These are phyloP conservation scores for Metopolophium dirhodum DNA, from an alignment of 1,140 invertebrate species.

Conservation along the genomic window DNA sequence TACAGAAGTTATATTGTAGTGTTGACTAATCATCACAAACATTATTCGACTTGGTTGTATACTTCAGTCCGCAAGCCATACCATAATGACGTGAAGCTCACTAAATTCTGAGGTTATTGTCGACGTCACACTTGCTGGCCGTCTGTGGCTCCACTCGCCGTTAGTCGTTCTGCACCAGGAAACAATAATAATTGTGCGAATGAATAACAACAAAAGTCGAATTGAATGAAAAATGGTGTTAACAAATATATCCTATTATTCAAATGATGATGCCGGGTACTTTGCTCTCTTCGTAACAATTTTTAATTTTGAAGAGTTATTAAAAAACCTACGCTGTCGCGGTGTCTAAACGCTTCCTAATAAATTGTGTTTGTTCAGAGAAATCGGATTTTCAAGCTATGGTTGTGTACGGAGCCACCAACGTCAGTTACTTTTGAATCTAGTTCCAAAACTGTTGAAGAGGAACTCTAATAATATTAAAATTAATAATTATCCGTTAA, in stretches of 20 bases:
- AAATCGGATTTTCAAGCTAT: too few relatives aligned
- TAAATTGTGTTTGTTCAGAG: too few relatives aligned
- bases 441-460: too few relatives aligned
- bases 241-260: not conserved
- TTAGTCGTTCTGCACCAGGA: not conserved
- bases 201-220: not conserved
- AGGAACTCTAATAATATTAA: too few relatives aligned
- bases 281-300: not conserved
- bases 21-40: not conserved
- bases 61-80: not conserved
- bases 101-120: not conserved
- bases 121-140: not conserved
- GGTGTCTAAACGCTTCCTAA: too few relatives aligned
- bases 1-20: not conserved
- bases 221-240: not conserved
- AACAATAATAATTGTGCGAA: not conserved
- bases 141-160: not conserved
- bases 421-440: too few relatives aligned
- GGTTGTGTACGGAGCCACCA: too few relatives aligned
- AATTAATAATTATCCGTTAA: too few relatives aligned
- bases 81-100: not conserved
- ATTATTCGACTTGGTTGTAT: not conserved
- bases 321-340: not conserved
- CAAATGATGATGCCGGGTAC: not conserved
- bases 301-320: not conserved